These are phyloP conservation scores for Lacanobia oleracea DNA, from an alignment of 2,888 invertebrate species.

Conservation along the genomic window DNA sequence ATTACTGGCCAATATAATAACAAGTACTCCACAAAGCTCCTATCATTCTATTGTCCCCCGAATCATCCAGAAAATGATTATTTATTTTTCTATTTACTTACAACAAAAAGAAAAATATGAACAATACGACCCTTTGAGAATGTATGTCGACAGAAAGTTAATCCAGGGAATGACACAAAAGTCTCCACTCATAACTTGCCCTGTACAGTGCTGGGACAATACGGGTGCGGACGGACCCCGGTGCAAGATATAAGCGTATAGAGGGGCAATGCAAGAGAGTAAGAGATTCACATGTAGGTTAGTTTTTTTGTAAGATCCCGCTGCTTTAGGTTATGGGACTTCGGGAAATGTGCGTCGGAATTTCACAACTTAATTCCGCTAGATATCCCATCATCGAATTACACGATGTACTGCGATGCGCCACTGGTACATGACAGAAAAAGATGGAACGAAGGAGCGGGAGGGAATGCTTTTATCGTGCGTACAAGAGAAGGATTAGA, in stretches of 20 bases:
- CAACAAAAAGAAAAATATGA: conserved; percentile 56
- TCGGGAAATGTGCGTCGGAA: too few species aligned
- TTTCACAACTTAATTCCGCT: too few species aligned
- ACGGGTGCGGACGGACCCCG: conserved; percentile 65
- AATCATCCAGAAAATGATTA: conserved; percentile 37
- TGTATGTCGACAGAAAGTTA: conserved; percentile 72
- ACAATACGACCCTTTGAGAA: conserved; percentile 65
- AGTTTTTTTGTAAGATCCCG: too few species aligned
- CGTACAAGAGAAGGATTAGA: too few species aligned
- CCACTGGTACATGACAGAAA: too few species aligned
- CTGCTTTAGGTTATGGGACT: too few species aligned
- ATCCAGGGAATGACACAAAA: conserved; percentile 75
- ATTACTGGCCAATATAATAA: conserved; percentile 20
- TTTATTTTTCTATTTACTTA: conserved; percentile 50
- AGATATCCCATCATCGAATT: too few species aligned
- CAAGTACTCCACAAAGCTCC: conserved; percentile 7
- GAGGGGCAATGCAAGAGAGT: not conserved
- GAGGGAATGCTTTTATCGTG: too few species aligned
- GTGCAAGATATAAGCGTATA: conserved; percentile 43
- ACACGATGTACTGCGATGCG: too few species aligned
- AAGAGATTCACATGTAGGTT: too few species aligned
- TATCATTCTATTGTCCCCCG: conserved; percentile 17
- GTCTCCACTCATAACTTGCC: conserved; percentile 79
- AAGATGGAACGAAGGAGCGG: too few species aligned
- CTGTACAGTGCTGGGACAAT: conserved; percentile 73